These are phyloP conservation scores for Montipora capitata DNA, from an alignment of 92 coral and sea anemone species.

Conservation along the genomic window DNA sequence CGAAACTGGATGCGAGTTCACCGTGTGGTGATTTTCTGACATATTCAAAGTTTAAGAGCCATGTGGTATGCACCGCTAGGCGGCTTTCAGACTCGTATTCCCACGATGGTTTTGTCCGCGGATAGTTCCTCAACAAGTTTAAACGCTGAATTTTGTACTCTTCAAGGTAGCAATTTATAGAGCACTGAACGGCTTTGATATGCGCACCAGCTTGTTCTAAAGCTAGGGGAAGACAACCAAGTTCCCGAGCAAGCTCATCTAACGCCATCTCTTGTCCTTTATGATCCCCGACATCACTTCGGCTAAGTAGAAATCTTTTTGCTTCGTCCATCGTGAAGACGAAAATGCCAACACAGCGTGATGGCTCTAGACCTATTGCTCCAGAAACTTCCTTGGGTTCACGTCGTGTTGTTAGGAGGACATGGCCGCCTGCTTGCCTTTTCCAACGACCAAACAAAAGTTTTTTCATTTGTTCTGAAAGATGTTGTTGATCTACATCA, in stretches of 20 bases:
- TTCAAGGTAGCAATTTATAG: conserved; percentile 59
- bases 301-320: conserved; percentile 53
- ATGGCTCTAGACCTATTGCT: conserved; percentile 49
- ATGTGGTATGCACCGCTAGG: conserved; percentile 37
- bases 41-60: conserved; percentile 45
- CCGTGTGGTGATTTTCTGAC: conserved; percentile 39
- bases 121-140: conserved; percentile 46
- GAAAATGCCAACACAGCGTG: conserved; percentile 51
- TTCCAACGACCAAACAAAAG: conserved; percentile 40
- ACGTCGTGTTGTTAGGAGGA: conserved; percentile 85
- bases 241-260: conserved; percentile 71
- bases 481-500: conserved; percentile 71
- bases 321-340: conserved; percentile 58
- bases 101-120: conserved; percentile 42
- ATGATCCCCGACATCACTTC: conserved; percentile 9
- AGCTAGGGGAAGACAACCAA: conserved; percentile 39
- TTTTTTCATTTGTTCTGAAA: conserved; percentile 25
- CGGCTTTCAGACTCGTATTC: conserved; percentile 76
- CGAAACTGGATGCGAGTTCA: conserved; percentile 21
- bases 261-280: conserved; percentile 27
- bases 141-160: conserved; percentile 69
- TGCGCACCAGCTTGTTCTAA: not conserved
- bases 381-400: conserved; percentile 61
- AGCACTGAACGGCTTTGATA: conserved; percentile 46
- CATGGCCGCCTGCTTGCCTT: conserved; percentile 3